These are phyloP conservation scores for Muricea muricata DNA, from an alignment of 92 coral and sea anemone genomes.

Conservation along the genomic window DNA sequence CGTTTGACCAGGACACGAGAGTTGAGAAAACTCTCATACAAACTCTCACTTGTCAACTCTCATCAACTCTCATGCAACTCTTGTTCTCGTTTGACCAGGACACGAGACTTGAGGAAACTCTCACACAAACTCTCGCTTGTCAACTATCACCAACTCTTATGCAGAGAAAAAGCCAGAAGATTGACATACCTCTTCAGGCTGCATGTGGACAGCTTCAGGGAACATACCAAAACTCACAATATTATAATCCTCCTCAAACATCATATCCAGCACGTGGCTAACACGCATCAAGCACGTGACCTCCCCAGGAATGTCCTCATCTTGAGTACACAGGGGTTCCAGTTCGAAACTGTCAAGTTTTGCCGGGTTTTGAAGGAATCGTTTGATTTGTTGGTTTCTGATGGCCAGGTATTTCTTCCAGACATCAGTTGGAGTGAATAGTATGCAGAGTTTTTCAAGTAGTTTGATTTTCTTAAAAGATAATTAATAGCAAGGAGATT, in stretches of 20 bases:
- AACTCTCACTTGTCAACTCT: no score
- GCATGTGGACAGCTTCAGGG: constrained; percentile 17
- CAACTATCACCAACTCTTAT: no score
- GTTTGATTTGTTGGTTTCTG: constrained; percentile 6
- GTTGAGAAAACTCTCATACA: no score
- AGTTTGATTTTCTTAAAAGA: constrained; percentile 20
- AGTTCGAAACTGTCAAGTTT: neutral
- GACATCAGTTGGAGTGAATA: constrained; percentile 15
- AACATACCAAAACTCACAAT: constrained; percentile 29
- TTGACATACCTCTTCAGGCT: constrained; percentile 6
- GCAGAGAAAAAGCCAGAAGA: no score
- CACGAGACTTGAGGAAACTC: no score
- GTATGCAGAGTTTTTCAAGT: neutral
- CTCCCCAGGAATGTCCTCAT: constrained; percentile 5
- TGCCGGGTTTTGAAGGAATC: constrained; percentile 16
- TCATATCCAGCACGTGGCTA: constrained; percentile 2
- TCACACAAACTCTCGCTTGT: no score
- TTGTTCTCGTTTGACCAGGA: no score
- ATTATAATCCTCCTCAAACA: constrained; percentile 28
- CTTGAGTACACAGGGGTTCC: neutral
- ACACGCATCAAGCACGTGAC: constrained; percentile 25
- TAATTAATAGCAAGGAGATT: neutral
- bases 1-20: no score
- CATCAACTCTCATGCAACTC: no score
- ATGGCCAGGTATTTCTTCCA: constrained; percentile 10